A percentile compares a stretch with the other conserved stretches of the same genome.
These are phyloP conservation scores for Xanthia icteritia DNA, from an alignment of 2,888 invertebrate genomes.

Conservation along the genomic window DNA sequence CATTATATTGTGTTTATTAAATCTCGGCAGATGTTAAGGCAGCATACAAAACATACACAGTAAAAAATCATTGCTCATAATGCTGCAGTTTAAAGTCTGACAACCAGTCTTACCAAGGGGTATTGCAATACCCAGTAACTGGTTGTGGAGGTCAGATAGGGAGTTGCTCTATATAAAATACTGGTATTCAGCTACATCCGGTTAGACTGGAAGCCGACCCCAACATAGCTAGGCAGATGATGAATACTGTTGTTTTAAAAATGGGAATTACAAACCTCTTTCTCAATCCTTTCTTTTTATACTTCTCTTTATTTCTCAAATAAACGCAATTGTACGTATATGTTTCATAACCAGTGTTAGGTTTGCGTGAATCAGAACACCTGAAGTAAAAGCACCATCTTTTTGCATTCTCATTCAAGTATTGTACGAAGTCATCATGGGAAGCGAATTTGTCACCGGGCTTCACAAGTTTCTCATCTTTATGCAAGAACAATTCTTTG, in stretches of 20 bases:
- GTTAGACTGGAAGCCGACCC: too few species aligned
- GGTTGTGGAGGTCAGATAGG: too few species aligned
- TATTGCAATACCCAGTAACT: too few species aligned
- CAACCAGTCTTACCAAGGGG: too few species aligned
- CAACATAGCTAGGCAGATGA: too few species aligned
- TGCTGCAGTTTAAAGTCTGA: not conserved
- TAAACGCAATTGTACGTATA: conserved; percentile 76
- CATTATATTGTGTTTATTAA: not conserved
- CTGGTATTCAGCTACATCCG: too few species aligned
- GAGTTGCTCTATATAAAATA: too few species aligned
- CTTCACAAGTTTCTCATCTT: conserved; percentile 73
- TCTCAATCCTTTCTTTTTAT: conserved; percentile 72
- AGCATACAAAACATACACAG: not conserved
- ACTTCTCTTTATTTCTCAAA: conserved; percentile 71
- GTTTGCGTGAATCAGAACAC: conserved; percentile 73
- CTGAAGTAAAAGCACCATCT: conserved; percentile 76
- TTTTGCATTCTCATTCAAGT: conserved; percentile 74
- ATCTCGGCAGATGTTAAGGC: too few species aligned
- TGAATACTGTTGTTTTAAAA: not conserved
- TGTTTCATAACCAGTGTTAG: conserved; percentile 66
- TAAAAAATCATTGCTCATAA: too few species aligned
- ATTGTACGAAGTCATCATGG: conserved; percentile 73
- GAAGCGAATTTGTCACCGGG: conserved; percentile 74
- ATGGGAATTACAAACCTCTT: conserved; percentile 66
- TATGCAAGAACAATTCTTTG: conserved; percentile 64